A percentile compares a stretch with the other conserved stretches of the same genome.
phyloP scores from a whole-genome alignment of 2,113 vertebrate genomes.

The Neoarius graeffei region DNA sequence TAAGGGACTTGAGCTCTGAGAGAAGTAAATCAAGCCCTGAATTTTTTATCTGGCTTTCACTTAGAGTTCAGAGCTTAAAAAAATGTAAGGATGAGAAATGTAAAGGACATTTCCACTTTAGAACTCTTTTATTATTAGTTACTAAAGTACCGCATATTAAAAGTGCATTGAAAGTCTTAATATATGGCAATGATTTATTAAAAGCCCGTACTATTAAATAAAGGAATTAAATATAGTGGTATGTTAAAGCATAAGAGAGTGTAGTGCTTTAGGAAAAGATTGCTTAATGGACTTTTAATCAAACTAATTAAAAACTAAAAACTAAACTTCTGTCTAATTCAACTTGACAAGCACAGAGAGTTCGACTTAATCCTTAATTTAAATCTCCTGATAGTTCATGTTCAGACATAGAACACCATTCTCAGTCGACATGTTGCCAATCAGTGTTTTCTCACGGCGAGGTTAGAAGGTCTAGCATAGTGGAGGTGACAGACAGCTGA shows the following conservation, averaged over 20 bases:
- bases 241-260: not conserved
- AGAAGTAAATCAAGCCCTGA: constrained; percentile 36
- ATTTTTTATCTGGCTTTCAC: constrained; percentile 38
- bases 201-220: constrained; percentile 3
- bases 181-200: not conserved
- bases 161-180: not conserved
- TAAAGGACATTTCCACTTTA: not conserved
- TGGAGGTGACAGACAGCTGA: constrained; percentile 33
- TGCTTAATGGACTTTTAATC: constrained; percentile 13
- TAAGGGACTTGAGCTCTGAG: constrained; percentile 39
- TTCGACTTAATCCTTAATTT: not conserved
- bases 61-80: constrained; percentile 1
- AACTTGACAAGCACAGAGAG: not conserved
- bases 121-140: not conserved
- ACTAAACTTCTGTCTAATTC: not conserved
- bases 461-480: constrained; percentile 37
- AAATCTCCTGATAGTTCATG: constrained; percentile 10
- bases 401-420: constrained; percentile 14
- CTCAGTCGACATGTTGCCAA: constrained; percentile 30
- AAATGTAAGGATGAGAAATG: not conserved
- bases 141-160: not conserved
- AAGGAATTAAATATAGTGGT: not conserved
- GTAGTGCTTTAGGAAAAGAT: not conserved
- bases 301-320: not conserved
- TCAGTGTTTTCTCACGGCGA: constrained; percentile 41